Evolutionary conservation across 1,140 invertebrate genomes (phyloP), one percentile per base, ranked within the genome.

Genomic region (Nephila pilipes): DNA sequence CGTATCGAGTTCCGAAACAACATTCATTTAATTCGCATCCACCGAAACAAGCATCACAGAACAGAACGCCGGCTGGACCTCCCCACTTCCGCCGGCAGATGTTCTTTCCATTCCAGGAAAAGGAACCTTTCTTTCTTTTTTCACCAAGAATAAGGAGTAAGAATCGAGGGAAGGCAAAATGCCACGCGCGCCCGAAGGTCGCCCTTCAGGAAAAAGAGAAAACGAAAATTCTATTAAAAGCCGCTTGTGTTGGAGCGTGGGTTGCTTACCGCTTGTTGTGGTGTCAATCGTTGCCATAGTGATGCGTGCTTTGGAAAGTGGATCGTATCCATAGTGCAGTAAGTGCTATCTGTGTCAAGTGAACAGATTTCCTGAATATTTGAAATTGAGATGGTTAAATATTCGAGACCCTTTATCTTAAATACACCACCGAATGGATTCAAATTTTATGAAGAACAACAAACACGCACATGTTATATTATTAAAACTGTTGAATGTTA

Each of bases 41-140:
- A 32, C 32, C 29, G 32, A 32, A 75, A 29, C 18, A 14, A 6
- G 0, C 14, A 36, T 18, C 14, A 10, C 25, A 36, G 25, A 4
- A 25, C 1, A 81, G 3, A 46, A 10, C 16, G 81, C 38, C 18
- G n/a, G 29, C 25, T 29, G 54, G 55, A 85, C 54, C 55, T 20
- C 55, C 25, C 69, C 25, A 85, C 83, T 85, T 85, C 83, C 83
- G 83, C 83, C 83, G 83, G 83, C 83, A 85, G 83, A 85, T 85
- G 83, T 55, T 85, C 54, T 25, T 20, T 29, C 58, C 29, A 46
- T 46, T 46, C 46, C 46, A 46, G 16, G 20, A n/a, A 20, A 57
- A 57, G 58, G 55, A 85, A 36, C 25, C 54, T n/a, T 20, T 85
- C 4, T 32, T 60, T 29, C 6, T 29, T 85, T 58, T 22, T 32